Evolutionary conservation across 2,113 vertebrate genomes (phyloP).

Genomic region (Mastomys coucha): DNA sequence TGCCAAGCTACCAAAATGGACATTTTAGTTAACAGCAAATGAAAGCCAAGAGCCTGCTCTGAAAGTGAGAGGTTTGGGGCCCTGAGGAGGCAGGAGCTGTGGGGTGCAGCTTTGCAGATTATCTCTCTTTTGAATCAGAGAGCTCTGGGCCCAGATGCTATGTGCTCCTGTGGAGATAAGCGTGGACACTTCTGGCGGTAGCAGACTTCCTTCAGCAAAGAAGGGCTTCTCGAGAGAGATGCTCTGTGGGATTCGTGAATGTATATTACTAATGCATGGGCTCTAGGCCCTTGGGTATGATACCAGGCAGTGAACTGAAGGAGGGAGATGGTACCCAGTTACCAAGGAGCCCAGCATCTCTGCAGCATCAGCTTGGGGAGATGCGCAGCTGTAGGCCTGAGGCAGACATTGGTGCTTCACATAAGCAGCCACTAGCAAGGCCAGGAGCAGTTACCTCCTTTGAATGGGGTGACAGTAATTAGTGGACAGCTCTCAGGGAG

Average conservation of each 20-base stretch:
- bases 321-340: background rate
- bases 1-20: background rate
- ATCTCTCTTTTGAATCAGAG: background rate
- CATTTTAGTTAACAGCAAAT: background rate
- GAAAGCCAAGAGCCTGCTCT: background rate
- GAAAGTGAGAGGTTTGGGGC: background rate
- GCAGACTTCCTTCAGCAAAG: background rate
- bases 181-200: fast-evolving
- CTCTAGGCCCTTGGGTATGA: background rate
- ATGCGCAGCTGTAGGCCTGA: background rate
- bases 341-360: background rate
- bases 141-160: background rate
- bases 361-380: background rate
- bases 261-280: background rate
- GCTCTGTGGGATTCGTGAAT: background rate
- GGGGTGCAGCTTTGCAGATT: background rate
- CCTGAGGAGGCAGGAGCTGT: fast-evolving
- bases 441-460: no score
- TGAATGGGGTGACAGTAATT: background rate
- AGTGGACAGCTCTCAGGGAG: background rate
- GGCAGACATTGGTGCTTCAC: background rate
- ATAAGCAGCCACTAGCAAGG: background rate
- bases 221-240: background rate
- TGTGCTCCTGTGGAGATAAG: background rate
- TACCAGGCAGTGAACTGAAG: fast-evolving